Conservation (phyloP, 2,888 invertebrate genomes). For the Pilophorus perplexus region DNA sequence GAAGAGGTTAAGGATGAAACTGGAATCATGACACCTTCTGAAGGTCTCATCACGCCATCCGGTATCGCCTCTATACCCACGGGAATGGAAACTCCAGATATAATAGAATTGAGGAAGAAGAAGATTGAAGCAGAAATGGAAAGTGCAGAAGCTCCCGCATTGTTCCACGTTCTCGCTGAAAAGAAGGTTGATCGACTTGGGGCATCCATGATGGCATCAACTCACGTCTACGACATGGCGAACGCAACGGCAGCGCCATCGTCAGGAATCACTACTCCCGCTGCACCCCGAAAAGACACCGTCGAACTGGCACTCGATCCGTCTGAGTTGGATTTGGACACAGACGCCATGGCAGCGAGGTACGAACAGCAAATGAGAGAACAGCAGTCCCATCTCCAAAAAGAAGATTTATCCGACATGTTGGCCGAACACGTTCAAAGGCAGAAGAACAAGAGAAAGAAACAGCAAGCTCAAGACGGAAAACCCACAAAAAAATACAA, state of each 20-base stretch:
- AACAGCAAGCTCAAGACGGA: conserved; percentile 74
- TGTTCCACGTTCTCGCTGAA: conserved; percentile 95
- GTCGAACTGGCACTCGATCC: conserved; percentile 97
- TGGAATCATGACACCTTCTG: conserved; percentile 89
- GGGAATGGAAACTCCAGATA: conserved; percentile 97
- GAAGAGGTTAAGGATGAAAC: conserved; percentile 65
- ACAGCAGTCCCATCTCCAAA: conserved; percentile 80
- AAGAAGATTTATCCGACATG: conserved; percentile 98
- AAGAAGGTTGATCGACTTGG: conserved; percentile 85
- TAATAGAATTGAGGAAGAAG: conserved; percentile 95
- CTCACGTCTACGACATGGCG: conserved; percentile 94
- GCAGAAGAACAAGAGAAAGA: conserved; percentile 92
- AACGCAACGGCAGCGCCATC: conserved; percentile 54
- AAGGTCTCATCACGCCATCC: conserved; percentile 91
- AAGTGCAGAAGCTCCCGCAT: conserved; percentile 87
- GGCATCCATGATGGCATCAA: conserved; percentile 95
- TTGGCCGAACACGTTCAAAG: conserved; percentile 96
- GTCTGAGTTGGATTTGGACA: conserved; percentile 90
- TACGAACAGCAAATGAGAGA: conserved; percentile 96
- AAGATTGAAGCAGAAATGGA: conserved; percentile 96
- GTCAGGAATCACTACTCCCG: conserved; percentile 46
- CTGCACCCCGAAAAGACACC: conserved; percentile 55
- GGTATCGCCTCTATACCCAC: conserved; percentile 87
- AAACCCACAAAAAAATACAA: conserved; percentile 96
- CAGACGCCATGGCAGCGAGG: conserved; percentile 90